phyloP scores from a whole-genome alignment of 2,113 vertebrate genomes.

The Gambusia holbrooki region DNA sequence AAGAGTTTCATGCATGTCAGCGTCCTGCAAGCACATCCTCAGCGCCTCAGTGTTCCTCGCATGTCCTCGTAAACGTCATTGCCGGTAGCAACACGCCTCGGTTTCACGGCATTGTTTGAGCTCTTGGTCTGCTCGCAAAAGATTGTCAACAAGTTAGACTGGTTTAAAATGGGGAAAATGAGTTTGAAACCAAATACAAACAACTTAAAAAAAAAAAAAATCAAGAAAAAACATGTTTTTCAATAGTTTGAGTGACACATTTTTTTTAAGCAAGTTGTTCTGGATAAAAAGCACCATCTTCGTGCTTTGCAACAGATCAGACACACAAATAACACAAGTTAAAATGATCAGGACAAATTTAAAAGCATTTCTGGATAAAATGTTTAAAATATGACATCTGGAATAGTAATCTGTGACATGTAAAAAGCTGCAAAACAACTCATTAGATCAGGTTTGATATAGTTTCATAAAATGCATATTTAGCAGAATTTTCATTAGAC shows the following conservation, averaged over 20 bases:
- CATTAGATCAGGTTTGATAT: too few species aligned
- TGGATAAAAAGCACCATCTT: too few species aligned
- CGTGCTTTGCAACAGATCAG: too few species aligned
- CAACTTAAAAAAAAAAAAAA: neutral
- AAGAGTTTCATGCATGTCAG: neutral
- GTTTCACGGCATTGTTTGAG: neutral
- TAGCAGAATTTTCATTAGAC: too few species aligned
- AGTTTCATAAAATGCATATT: too few species aligned
- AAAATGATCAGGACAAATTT: too few species aligned
- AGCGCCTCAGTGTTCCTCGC: conserved; percentile 55
- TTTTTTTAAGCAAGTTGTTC: too few species aligned
- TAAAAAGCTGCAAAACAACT: too few species aligned
- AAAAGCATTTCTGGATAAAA: too few species aligned
- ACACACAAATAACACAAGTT: too few species aligned
- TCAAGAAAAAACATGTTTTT: neutral
- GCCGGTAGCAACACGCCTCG: neutral
- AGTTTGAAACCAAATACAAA: neutral
- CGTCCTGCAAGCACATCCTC: conserved; percentile 10
- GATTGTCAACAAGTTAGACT: conserved; percentile 12
- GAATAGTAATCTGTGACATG: too few species aligned
- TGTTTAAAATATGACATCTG: too few species aligned
- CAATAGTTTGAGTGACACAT: neutral
- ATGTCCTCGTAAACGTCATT: conserved; percentile 77
- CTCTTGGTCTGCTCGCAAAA: conserved; percentile 22
- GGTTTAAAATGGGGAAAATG: neutral